Base-by-base conservation (phyloP, 2,888 invertebrate genomes). In the Mythimna loreyi region DNA sequence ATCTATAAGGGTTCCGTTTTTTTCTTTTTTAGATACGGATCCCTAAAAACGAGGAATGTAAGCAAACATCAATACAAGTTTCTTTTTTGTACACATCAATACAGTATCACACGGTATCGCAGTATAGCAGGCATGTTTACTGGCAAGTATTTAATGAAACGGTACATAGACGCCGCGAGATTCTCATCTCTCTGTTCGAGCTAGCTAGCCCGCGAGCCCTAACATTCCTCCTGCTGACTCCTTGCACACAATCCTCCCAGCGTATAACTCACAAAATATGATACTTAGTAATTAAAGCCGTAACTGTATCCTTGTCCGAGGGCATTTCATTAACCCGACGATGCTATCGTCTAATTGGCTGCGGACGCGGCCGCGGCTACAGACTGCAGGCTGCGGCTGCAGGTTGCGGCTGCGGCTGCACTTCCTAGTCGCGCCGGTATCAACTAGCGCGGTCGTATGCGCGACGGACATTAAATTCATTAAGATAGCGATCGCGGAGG, bases 291-390 rank as follows among this genome's bases (percentile, higher is more conserved):
- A 82, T 82, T 82, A 82, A 72, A 77, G 60, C 63, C 72, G 81
- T 78, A 81, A 78, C 77, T 62, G 66, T 78, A 65, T 67, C 73
- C 79, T 64, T 71, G 65, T 57, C 64, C 64, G 59, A 62, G 83
- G 85, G 72, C 83, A 85, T 78, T 85, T 83, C 85, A 83, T 83
- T 85, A 85, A 83, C 83, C 83, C 75, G 50, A 45, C 73, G 83
- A 83, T 83, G 67, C 61, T 73, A 83, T 83, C 85, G 59, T 65
- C 64, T 83, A 83, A 85, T 83, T 81, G 83, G 73, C 59, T 68
- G 69, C 68, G 70, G 77, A 71, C 63, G 64, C 63, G 67, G 58
- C 30, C 30, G 11, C 63, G 19, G 25, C 50, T 50, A 3, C 49
- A 23, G 23, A 2, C 49, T 50, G 6, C 50, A 50, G 25, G 3